Conservation (phyloP, 1,140 invertebrate genomes). For the Euschistus heros region DNA sequence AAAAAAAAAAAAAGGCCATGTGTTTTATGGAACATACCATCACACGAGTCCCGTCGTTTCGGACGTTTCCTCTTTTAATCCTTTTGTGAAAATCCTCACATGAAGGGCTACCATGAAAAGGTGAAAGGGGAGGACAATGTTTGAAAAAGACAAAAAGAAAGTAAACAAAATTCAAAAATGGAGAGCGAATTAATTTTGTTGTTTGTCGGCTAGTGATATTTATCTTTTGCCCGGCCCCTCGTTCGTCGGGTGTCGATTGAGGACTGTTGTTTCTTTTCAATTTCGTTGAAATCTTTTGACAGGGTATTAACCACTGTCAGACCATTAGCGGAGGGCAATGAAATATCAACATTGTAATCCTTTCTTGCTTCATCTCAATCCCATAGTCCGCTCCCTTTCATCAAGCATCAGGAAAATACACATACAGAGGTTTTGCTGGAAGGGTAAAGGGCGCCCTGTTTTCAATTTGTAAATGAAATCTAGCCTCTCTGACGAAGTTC, state of each 20-base stretch:
- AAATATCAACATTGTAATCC: slow-evolving; percentile 7
- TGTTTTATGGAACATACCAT: too few relatives aligned
- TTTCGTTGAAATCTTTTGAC: neutral
- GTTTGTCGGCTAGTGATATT: neutral
- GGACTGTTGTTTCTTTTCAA: slow-evolving; percentile 6
- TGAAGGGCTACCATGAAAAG: neutral
- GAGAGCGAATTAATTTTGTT: slow-evolving; percentile 1
- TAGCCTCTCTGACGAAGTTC: too few relatives aligned
- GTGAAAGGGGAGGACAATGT: neutral
- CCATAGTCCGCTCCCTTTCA: too few relatives aligned
- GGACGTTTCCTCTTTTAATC: neutral
- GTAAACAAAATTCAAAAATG: neutral
- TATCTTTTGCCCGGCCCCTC: neutral
- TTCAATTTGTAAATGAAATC: too few relatives aligned
- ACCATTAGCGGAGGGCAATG: neutral
- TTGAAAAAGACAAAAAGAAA: neutral
- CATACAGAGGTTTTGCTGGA: too few relatives aligned
- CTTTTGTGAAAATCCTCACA: slow-evolving; percentile 1
- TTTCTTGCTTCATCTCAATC: neutral
- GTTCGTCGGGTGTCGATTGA: too few relatives aligned
- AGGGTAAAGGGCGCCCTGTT: too few relatives aligned
- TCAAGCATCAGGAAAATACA: too few relatives aligned
- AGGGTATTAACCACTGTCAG: neutral
- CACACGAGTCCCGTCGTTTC: too few relatives aligned
- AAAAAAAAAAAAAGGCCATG: too few relatives aligned